Percentiles rank a stretch among this genome's conserved stretches.
phyloP scores from a whole-genome alignment of 2,113 vertebrate genomes.

The Myxocyprinus asiaticus region DNA sequence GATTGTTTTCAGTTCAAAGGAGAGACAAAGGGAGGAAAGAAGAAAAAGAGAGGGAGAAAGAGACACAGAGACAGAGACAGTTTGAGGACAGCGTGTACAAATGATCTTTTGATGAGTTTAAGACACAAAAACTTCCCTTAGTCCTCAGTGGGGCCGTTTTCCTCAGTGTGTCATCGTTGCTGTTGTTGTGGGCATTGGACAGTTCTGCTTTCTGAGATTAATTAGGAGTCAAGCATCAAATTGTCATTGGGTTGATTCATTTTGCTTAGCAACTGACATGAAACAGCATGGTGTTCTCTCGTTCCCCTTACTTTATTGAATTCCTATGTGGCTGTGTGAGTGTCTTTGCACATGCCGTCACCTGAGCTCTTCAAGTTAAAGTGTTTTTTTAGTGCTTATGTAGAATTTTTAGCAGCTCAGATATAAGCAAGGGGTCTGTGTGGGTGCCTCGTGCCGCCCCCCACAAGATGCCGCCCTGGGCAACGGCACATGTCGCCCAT shows the following conservation, averaged over 20 bases:
- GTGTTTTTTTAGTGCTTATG: background rate
- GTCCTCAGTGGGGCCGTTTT: background rate
- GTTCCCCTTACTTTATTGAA: slow-evolving; percentile 49
- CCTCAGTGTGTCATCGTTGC: background rate
- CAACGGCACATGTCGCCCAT: too few species aligned
- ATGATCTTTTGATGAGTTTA: background rate
- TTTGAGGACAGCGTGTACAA: slow-evolving; percentile 8
- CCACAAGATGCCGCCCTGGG: too few species aligned
- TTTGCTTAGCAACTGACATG: slow-evolving; percentile 68
- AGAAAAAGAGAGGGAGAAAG: background rate
- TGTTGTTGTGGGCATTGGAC: background rate
- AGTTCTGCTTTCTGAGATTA: slow-evolving; percentile 20
- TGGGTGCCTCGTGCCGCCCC: too few species aligned
- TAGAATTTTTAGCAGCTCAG: background rate
- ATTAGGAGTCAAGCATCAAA: slow-evolving; percentile 45
- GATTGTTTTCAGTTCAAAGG: background rate
- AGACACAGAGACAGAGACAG: background rate
- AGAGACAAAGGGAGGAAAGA: background rate
- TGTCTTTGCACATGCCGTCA: slow-evolving; percentile 37
- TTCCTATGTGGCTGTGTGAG: slow-evolving; percentile 53
- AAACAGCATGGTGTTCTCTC: slow-evolving; percentile 53
- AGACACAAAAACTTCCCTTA: background rate
- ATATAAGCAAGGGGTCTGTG: slow-evolving; percentile 13
- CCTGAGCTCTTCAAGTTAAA: slow-evolving; percentile 8
- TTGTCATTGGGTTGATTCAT: slow-evolving; percentile 55